Conservation (phyloP, 1,140 invertebrate species). For the Himalopsyche phryganea region DNA sequence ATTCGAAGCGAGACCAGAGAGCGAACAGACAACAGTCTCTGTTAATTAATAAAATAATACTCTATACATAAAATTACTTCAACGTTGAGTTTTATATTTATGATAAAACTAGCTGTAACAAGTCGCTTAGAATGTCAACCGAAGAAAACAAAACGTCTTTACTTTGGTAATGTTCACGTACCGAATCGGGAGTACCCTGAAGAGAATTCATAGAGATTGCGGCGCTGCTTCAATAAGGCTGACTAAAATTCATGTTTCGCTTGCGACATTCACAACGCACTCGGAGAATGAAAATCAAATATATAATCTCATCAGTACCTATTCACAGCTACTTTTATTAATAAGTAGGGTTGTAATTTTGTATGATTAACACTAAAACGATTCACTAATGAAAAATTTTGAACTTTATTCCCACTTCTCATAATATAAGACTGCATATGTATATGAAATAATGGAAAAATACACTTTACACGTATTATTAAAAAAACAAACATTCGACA, state of each 20-base stretch:
- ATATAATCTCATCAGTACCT: too few species aligned
- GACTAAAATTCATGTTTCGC: too few species aligned
- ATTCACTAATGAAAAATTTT: neutral
- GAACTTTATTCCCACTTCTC: neutral
- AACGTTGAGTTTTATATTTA: conserved; percentile 26
- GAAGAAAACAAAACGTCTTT: conserved; percentile 12
- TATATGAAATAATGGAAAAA: too few species aligned
- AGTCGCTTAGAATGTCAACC: conserved; percentile 16
- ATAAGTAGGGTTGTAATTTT: too few species aligned
- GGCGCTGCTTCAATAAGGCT: too few species aligned
- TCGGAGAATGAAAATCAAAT: too few species aligned
- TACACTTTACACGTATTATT: too few species aligned
- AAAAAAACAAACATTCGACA: conserved; percentile 3
- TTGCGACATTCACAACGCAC: neutral
- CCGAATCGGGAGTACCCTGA: too few species aligned
- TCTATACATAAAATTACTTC: conserved; percentile 25
- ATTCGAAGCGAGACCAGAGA: conserved; percentile 20
- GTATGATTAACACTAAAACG: too few species aligned
- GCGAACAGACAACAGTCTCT: conserved; percentile 34
- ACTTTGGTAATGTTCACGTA: conserved; percentile 16
- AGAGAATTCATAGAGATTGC: too few species aligned
- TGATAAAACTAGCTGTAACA: conserved; percentile 24
- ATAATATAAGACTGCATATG: too few species aligned
- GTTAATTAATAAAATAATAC: conserved; percentile 21
- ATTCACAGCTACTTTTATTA: too few species aligned